Percentiles rank a stretch among this genome's conserved stretches.
phyloP scores from a whole-genome alignment of 2,113 vertebrate genomes.

The Megaceryle maxima region DNA sequence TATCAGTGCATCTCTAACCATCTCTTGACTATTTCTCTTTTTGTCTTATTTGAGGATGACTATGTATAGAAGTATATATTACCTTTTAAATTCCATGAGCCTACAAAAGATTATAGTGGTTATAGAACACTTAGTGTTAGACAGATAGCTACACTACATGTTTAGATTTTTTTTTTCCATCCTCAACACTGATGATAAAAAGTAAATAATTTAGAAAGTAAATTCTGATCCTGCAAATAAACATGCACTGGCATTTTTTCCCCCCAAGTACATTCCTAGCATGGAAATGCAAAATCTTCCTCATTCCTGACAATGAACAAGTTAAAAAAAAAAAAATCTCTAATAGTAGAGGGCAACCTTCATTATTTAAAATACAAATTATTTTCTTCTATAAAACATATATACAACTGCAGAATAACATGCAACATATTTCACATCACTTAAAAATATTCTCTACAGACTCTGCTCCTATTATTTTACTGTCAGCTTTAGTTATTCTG shows the following conservation, averaged over 20 bases:
- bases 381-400: background rate
- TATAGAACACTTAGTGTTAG: background rate
- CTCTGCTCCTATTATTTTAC: background rate
- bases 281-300: background rate
- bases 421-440: background rate
- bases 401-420: background rate
- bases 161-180: background rate
- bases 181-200: background rate
- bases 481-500: background rate
- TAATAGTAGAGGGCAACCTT: background rate
- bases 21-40: background rate
- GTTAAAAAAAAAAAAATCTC: background rate
- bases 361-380: background rate
- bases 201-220: background rate
- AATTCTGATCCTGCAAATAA: background rate
- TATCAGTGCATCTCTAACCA: background rate
- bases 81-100: background rate
- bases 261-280: fast-evolving
- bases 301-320: background rate
- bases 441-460: background rate
- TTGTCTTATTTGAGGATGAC: background rate
- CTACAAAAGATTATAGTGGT: background rate
- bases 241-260: background rate
- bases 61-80: background rate
- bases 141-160: background rate